Evolutionary conservation across 2,797 vertebrate genomes (phyloP), one percentile per base, ranked within the genome.

Genomic region (Galaxias olidus): DNA sequence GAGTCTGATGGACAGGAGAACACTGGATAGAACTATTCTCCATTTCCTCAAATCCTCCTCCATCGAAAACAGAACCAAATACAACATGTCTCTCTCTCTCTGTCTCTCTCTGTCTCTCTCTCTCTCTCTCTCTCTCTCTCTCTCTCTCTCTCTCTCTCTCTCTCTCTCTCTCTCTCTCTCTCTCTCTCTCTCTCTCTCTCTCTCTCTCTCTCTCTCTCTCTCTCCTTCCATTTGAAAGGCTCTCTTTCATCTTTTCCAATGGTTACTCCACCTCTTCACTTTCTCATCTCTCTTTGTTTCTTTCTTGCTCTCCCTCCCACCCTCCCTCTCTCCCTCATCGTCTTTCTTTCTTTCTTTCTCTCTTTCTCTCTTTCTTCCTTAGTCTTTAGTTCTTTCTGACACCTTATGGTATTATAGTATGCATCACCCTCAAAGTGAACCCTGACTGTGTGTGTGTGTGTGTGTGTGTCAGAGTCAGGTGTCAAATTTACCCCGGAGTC

Each of bases 401-500:
- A 30, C 30, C 30, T 30, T 30, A 30, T 30, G 30, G 30, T 30
- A 30, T 30, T 30, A 30, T 30, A 30, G 30, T 30, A 30, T 6
- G 30, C 30, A 30, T 50, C 48, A 50, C n/a, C 48, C 48, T 13
- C 48, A n/a, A 9, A 17, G 48, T 50, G 48, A 50, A 50, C 48
- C 10, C n/a, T 50, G 17, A 50, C 48, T 50, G 47, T 49, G 47
- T 49, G 14, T 49, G 47, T 49, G n/a, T n/a, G 48, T 50, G n/a
- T 50, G n/a, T 50, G 8, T 50, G n/a, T 50, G 48, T 50, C 30
- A 30, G 30, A 30, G 30, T 30, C 30, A 30, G 30, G 48, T 50
- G 48, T 50, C 48, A 50, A 9, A n/a, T 50, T 50, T 50, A 50
- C 48, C 48, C 48, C 48, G 14, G 48, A 50, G 48, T 50, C 48